Evolutionary conservation across 2,113 vertebrate genomes (phyloP).

Genomic region (Hylia prasina): DNA sequence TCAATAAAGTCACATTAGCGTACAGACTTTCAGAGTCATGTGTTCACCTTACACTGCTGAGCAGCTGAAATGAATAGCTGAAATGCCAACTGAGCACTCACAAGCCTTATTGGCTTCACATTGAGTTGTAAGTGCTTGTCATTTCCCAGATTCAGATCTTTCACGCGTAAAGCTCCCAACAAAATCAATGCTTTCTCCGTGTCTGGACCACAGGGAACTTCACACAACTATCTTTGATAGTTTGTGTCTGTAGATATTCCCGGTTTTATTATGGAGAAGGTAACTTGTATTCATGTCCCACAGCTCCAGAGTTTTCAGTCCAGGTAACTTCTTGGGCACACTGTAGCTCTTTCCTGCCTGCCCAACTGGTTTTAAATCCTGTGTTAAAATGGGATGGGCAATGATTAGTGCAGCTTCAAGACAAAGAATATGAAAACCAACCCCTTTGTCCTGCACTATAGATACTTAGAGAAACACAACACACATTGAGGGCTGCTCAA

Average conservation of each 20-base stretch:
- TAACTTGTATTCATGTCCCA: background rate
- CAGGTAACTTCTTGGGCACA: background rate
- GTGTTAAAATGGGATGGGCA: background rate
- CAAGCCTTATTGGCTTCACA: background rate
- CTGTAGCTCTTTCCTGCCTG: background rate
- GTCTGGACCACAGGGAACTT: background rate
- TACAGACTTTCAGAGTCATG: background rate
- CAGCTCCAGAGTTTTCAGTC: background rate
- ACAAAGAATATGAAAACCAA: background rate
- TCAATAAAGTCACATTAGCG: slow-evolving; percentile 1
- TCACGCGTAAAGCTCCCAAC: background rate
- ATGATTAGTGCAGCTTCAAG: background rate
- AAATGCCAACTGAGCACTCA: background rate
- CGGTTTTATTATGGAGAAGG: background rate
- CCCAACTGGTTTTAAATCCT: background rate
- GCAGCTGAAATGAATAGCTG: background rate
- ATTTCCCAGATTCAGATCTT: background rate
- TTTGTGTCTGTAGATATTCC: background rate
- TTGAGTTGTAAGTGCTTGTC: background rate
- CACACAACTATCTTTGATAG: background rate
- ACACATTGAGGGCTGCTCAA: background rate
- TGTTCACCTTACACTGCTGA: background rate
- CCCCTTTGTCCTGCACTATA: background rate
- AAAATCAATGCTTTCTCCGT: background rate
- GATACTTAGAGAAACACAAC: background rate